Evolutionary conservation across 2,113 vertebrate genomes (phyloP).

Genomic region (Triplophysa rosa): DNA sequence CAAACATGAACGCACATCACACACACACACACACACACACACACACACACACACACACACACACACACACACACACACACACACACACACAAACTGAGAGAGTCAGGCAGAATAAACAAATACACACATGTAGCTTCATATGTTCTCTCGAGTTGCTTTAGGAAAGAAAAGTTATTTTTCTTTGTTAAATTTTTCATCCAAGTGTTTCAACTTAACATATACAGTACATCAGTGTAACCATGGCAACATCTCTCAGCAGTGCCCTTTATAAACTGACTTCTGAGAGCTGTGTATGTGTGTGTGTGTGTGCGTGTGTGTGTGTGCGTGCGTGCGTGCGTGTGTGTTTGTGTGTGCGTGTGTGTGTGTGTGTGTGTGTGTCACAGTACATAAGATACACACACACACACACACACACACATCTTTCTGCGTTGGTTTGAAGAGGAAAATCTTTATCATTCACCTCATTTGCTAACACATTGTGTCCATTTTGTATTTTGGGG

Average conservation of each 20-base stretch:
- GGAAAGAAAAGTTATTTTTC: constrained; percentile 1
- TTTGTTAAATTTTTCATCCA: constrained; percentile 37
- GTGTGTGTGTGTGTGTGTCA: constrained; percentile 1
- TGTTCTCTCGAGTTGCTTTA: background rate
- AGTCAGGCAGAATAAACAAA: constrained; percentile 4
- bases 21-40: too few relatives aligned
- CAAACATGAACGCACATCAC: too few relatives aligned
- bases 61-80: too few relatives aligned
- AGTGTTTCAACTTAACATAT: constrained; percentile 19
- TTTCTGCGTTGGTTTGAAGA: too few relatives aligned
- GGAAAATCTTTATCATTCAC: background rate
- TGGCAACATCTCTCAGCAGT: constrained; percentile 41
- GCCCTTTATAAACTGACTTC: constrained; percentile 36
- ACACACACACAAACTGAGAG: constrained; percentile 3
- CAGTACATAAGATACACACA: background rate
- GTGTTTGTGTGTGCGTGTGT: constrained; percentile 1
- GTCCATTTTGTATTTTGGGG: too few relatives aligned
- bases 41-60: too few relatives aligned
- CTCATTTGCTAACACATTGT: background rate
- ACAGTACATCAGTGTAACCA: constrained; percentile 45
- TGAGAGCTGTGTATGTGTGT: constrained; percentile 33
- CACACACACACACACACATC: background rate
- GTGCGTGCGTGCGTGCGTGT: too few relatives aligned
- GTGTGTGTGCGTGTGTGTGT: constrained; percentile 6
- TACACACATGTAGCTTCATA: background rate